phyloP scores from a whole-genome alignment of 23 tunicate species.

The Clavelina lepadiformis region DNA sequence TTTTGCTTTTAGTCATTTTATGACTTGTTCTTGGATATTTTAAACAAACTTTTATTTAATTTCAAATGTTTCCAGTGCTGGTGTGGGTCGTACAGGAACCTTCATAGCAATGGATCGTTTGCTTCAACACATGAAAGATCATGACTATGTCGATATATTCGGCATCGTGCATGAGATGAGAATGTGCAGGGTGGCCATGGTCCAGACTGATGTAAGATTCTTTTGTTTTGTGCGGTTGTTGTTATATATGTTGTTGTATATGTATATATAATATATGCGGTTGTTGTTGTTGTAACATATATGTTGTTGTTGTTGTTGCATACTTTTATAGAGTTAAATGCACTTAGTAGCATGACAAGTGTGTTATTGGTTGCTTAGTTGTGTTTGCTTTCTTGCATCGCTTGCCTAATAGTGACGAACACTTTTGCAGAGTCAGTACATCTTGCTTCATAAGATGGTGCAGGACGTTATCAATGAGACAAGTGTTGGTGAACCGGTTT shows the following conservation, averaged over 20 bases:
- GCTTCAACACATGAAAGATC: constrained; percentile 70
- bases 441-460: constrained; percentile 81
- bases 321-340: too few relatives aligned
- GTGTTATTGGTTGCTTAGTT: too few relatives aligned
- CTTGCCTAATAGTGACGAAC: too few relatives aligned
- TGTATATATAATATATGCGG: too few relatives aligned
- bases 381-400: too few relatives aligned
- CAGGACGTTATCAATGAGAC: constrained; percentile 48
- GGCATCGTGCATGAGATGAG: constrained; percentile 95
- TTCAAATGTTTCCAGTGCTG: constrained; percentile 81
- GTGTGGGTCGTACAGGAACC: constrained; percentile 97
- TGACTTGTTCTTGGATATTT: too few relatives aligned
- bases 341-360: too few relatives aligned
- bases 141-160: constrained; percentile 85
- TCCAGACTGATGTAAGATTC: constrained; percentile 86
- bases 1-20: too few relatives aligned
- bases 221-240: not conserved
- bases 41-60: too few relatives aligned
- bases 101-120: constrained; percentile 90
- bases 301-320: too few relatives aligned
- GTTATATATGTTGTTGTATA: too few relatives aligned
- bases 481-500: constrained; percentile 57
- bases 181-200: constrained; percentile 85
- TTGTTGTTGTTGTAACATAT: too few relatives aligned
- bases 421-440: constrained; percentile 69